Evolutionary conservation across 92 coral and sea anemone species (phyloP).

Genomic region (Palythoa caribaeorum): DNA sequence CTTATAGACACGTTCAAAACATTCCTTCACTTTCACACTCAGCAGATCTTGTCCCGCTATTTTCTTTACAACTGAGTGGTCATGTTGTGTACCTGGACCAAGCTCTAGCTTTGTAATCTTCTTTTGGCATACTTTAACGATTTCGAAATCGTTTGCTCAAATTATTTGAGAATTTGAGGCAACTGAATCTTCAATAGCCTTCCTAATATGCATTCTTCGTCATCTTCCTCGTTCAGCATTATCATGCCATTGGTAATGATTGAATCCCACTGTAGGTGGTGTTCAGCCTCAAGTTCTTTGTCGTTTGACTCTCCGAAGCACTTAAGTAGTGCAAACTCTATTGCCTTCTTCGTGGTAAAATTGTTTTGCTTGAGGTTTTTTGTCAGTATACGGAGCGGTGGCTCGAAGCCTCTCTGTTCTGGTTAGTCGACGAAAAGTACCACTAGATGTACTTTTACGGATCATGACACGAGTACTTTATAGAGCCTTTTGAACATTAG

Average conservation of each 20-base stretch:
- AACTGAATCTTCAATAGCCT: neutral
- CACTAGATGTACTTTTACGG: neutral
- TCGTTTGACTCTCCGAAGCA: constrained; percentile 23
- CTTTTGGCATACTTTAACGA: constrained; percentile 36
- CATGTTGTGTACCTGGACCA: constrained; percentile 2
- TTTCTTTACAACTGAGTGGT: constrained; percentile 30
- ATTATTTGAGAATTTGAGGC: neutral
- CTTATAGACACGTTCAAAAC: constrained; percentile 41
- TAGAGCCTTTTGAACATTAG: neutral
- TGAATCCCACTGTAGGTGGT: constrained; percentile 66
- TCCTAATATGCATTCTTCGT: neutral
- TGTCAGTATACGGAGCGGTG: constrained; percentile 33
- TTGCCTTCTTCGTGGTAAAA: constrained; percentile 50
- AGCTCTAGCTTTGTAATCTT: constrained; percentile 17
- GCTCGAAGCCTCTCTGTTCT: constrained; percentile 55
- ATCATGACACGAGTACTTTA: neutral
- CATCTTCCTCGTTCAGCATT: neutral
- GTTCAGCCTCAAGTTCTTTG: constrained; percentile 24
- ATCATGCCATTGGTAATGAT: constrained; percentile 52
- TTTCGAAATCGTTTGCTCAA: constrained; percentile 15
- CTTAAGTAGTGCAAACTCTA: constrained; percentile 61
- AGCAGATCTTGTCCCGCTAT: constrained; percentile 57
- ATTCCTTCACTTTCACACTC: constrained; percentile 47
- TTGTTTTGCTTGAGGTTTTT: neutral
- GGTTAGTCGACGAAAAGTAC: neutral